These are phyloP conservation scores for Oreochromis mossambicus DNA, from an alignment of 2,797 vertebrate genomes.

Conservation along the genomic window DNA sequence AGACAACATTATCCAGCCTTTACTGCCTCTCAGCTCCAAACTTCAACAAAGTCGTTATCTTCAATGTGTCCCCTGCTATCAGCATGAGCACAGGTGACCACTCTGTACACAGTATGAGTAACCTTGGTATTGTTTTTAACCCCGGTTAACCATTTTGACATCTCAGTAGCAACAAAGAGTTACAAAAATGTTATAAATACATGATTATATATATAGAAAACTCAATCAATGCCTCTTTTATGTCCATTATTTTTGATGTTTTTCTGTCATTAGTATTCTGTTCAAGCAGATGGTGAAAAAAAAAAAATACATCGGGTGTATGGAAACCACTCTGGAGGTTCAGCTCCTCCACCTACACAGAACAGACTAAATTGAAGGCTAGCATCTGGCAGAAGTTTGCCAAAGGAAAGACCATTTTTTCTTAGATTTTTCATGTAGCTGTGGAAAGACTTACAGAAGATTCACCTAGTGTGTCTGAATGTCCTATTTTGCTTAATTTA, in stretches of 20 bases:
- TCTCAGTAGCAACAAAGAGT: neutral
- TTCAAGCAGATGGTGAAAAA: conserved; percentile 4
- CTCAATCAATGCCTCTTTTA: neutral
- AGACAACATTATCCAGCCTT: conserved; percentile 31
- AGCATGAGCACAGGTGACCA: conserved; percentile 31
- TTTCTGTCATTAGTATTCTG: neutral
- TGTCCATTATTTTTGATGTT: neutral
- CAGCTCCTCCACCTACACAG: conserved; percentile 16
- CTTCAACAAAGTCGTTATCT: conserved; percentile 28
- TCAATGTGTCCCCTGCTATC: conserved; percentile 34
- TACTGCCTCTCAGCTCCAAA: conserved; percentile 19
- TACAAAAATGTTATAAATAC: neutral
- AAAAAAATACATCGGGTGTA: neutral
- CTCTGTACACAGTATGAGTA: neutral
- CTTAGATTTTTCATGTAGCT: neutral
- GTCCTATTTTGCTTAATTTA: neutral
- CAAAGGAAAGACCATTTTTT: neutral
- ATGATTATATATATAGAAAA: neutral
- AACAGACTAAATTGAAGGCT: neutral
- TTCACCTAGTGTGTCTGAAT: neutral
- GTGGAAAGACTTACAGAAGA: neutral
- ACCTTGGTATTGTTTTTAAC: conserved; percentile 13
- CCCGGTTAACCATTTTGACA: conserved; percentile 9
- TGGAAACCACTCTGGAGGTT: neutral
- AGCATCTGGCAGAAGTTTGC: conserved; percentile 3